These are phyloP conservation scores for Apodemia duryi DNA, from an alignment of 2,888 invertebrate species.

Conservation along the genomic window DNA sequence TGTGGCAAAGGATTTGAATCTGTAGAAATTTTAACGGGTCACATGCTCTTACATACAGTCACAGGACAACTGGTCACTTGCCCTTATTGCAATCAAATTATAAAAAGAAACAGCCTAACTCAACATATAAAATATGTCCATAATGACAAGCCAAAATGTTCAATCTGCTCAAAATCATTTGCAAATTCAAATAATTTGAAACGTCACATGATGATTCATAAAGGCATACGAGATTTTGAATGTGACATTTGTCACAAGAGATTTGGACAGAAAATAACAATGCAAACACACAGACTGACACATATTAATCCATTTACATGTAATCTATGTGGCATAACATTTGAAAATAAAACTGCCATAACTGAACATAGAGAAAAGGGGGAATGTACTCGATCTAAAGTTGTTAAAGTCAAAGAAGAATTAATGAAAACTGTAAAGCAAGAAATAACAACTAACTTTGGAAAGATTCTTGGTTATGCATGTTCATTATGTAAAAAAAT, in stretches of 20 bases:
- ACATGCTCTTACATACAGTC: constrained; percentile 62
- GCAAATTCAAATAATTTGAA: constrained; percentile 72
- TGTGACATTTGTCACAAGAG: constrained; percentile 69
- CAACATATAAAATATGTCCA: constrained; percentile 72
- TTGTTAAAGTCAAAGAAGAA: constrained; percentile 56
- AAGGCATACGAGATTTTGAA: constrained; percentile 62
- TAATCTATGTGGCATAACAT: constrained; percentile 55
- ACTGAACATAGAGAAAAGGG: constrained; percentile 49
- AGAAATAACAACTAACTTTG: constrained; percentile 59
- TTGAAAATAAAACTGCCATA: constrained; percentile 48
- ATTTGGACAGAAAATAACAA: constrained; percentile 71
- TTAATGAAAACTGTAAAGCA: constrained; percentile 67
- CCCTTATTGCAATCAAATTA: constrained; percentile 62
- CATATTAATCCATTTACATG: constrained; percentile 61
- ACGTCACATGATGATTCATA: constrained; percentile 74
- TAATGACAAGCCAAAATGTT: constrained; percentile 64
- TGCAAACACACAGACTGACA: constrained; percentile 70
- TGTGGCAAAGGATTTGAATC: constrained; percentile 73
- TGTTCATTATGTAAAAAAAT: constrained; percentile 71
- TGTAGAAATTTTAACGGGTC: constrained; percentile 63
- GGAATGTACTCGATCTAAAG: constrained; percentile 51
- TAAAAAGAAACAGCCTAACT: constrained; percentile 60
- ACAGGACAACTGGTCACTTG: constrained; percentile 54
- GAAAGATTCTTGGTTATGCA: constrained; percentile 63
- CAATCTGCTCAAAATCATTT: constrained; percentile 64